These are phyloP conservation scores for Pagrus major DNA, from an alignment of 2,113 vertebrate species.

Conservation along the genomic window DNA sequence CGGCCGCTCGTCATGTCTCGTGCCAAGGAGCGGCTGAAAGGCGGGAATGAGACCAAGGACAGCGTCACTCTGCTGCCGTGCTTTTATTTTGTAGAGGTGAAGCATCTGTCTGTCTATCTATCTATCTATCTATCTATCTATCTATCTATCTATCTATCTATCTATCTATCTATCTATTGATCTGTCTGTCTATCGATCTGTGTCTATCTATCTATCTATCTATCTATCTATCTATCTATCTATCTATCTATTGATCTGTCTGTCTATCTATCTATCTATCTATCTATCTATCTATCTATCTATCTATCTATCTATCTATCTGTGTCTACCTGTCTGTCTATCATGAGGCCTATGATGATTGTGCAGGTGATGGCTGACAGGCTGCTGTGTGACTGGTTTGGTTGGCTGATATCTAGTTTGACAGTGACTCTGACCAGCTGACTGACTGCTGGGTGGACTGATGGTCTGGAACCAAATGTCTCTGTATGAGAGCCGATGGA, in stretches of 20 bases:
- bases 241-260: too few relatives aligned
- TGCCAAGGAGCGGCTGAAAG: slow-evolving; percentile 78
- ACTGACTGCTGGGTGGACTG: not conserved
- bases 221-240: too few relatives aligned
- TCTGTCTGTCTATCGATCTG: too few relatives aligned
- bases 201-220: too few relatives aligned
- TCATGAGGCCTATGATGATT: too few relatives aligned
- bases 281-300: too few relatives aligned
- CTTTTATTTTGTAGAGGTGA: slow-evolving; percentile 82
- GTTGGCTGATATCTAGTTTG: not conserved
- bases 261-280: too few relatives aligned
- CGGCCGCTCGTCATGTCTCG: slow-evolving; percentile 74
- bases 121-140: slow-evolving; percentile 47
- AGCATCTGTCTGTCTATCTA: slow-evolving; percentile 43
- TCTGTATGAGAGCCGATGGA: not conserved
- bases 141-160: slow-evolving; percentile 25
- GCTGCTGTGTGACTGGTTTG: not conserved
- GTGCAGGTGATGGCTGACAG: too few relatives aligned
- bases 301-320: too few relatives aligned
- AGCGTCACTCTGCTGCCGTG: slow-evolving; percentile 79
- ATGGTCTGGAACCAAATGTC: not conserved
- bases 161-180: too few relatives aligned
- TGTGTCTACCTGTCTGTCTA: too few relatives aligned
- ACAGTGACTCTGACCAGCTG: not conserved
- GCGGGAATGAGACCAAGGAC: slow-evolving; percentile 80